Evolutionary conservation across 2,888 invertebrate genomes (phyloP), one percentile per base, ranked within the genome.

Genomic region (Scaptomyza tumidula): DNA sequence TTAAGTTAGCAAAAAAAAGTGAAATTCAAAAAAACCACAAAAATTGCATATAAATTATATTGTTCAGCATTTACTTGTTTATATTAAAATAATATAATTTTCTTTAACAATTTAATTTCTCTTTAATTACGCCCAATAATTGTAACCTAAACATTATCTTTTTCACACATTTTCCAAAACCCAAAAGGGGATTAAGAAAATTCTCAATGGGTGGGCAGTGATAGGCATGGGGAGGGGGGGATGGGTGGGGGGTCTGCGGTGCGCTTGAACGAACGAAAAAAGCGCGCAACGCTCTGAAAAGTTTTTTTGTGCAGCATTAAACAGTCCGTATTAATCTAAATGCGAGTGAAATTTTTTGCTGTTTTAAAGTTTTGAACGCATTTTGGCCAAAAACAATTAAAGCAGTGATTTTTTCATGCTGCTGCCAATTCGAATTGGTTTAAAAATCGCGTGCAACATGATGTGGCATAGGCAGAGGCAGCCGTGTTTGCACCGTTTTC

Each of bases 41-140:
- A 71, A 90, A 90, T 83, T 89, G 89, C 89, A 90, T 90, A 82
- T 81, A 71, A 72, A 71, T 80, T 88, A 82, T 86, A 83, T 90
- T 90, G 89, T 86, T 90, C 88, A 90, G 86, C 89, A 90, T 89
- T 82, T 83, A 72, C 69, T 86, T 79, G 82, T 55, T 57, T 58
- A 9, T 16, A 43, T 58, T 62, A 57, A 65, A 68, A n/a, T 55
- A 49, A 65, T 71, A 13, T 58, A 49, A 54, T 16, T 46, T 44
- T 46, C 31, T 55, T 19, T 35, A n/a, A 6, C 6, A 16, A 16
- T 60, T 60, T 45, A 1, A 31, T n/a, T 57, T 43, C 10, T 13
- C n/a, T 49, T 60, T 3, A 24, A 24, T 24, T 24, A 0, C 24
- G 11, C 33, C 55, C 46, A 27, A 46, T 46, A 35, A n/a, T 41